These are phyloP conservation scores for Nematostella vectensis DNA, from an alignment of 92 coral and sea anemone species.

Conservation along the genomic window DNA sequence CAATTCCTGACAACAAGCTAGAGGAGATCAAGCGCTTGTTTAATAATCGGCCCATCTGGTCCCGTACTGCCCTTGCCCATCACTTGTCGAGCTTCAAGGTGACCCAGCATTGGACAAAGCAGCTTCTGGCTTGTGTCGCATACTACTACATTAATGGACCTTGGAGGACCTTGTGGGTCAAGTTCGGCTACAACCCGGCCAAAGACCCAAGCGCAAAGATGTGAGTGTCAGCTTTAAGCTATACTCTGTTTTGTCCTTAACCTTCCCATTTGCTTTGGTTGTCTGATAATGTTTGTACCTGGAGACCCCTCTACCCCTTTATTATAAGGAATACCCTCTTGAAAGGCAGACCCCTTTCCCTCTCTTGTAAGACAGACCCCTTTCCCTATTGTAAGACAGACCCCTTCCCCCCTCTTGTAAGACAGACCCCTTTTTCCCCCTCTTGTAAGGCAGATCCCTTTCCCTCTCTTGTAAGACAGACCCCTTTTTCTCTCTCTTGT, in stretches of 20 bases:
- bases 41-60: conserved; percentile 84
- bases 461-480: too few relatives aligned
- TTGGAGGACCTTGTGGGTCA: conserved; percentile 88
- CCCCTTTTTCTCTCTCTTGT: too few relatives aligned
- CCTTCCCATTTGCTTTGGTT: not conserved
- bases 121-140: conserved; percentile 48
- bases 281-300: not conserved
- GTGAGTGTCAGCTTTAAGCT: conserved; percentile 26
- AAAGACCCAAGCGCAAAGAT: conserved; percentile 86
- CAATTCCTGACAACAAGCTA: conserved; percentile 36
- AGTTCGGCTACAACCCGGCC: conserved; percentile 91
- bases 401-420: too few relatives aligned
- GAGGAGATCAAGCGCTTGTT: conserved; percentile 62
- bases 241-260: not conserved
- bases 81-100: conserved; percentile 64
- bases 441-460: too few relatives aligned
- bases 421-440: too few relatives aligned
- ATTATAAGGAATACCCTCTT: too few relatives aligned
- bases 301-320: too few relatives aligned
- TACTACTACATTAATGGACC: conserved; percentile 92
- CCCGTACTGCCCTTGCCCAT: conserved; percentile 56
- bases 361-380: too few relatives aligned
- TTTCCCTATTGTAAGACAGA: too few relatives aligned
- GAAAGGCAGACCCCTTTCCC: too few relatives aligned
- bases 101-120: conserved; percentile 32